These are phyloP conservation scores for Planococcus citri DNA, from an alignment of 1,140 invertebrate genomes.

Conservation along the genomic window DNA sequence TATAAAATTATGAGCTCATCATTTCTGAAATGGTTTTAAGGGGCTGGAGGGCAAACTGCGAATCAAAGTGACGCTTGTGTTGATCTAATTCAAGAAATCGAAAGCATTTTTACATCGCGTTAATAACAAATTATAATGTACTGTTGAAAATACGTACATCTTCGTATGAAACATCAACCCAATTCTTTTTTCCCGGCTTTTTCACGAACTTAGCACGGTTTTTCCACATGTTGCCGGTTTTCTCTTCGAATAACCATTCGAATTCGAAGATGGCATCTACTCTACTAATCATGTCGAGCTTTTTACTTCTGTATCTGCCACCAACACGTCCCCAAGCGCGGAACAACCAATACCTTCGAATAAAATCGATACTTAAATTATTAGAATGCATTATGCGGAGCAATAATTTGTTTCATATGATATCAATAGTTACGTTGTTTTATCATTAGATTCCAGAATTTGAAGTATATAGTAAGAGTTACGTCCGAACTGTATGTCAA, in stretches of 20 bases:
- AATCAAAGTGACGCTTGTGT: no score
- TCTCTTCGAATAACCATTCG: constrained; percentile 59
- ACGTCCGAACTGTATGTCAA: constrained; percentile 71
- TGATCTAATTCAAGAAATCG: no score
- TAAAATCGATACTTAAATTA: constrained; percentile 10
- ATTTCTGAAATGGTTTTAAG: no score
- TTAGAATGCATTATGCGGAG: not conserved
- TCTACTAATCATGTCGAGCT: constrained; percentile 47
- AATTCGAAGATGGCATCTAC: constrained; percentile 54
- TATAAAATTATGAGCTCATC: no score
- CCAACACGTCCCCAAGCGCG: constrained; percentile 92
- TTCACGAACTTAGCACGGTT: constrained; percentile 59
- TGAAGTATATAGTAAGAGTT: constrained; percentile 96
- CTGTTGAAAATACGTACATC: not conserved
- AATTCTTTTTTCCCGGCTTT: constrained; percentile 64
- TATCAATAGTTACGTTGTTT: constrained; percentile 37
- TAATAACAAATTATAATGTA: no score
- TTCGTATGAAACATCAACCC: constrained; percentile 55
- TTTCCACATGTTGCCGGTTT: constrained; percentile 71
- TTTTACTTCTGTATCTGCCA: constrained; percentile 74
- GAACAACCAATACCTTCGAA: constrained; percentile 63
- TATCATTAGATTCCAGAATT: constrained; percentile 62
- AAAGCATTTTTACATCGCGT: no score
- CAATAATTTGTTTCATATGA: not conserved
- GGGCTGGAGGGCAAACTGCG: no score